Base-by-base conservation (phyloP, 1,140 invertebrate species). In the Penaeus japonicus region DNA sequence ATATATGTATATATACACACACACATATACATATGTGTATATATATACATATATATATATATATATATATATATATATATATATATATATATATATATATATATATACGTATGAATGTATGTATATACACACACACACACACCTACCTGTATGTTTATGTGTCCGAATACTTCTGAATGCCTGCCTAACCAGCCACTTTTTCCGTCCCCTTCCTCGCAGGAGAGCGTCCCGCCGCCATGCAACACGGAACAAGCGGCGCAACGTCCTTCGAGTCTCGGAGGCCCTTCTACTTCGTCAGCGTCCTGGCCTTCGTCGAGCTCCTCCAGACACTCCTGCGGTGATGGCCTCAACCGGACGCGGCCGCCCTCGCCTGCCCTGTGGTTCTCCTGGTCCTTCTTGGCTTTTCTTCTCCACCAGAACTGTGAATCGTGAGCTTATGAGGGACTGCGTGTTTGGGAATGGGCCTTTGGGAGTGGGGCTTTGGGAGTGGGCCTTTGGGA, bases 201-300 rank as follows among this genome's bases (percentile, higher is more conserved):
- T 15, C 3, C 4, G 39, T 4, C 39, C 12, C 39, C 12, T 4
- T 39, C 4, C 39, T 24, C 30, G 39, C 85, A 87, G 85, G 85
- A 62, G 85, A 87, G 59, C 77, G 85, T 10, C 85, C 85, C 17
- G 85, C 85, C 54, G 85, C 85, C 62, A 87, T 87, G 85, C 85
- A 87, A 27, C 85, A 87, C 78, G 85, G 85, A 20, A 80, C 85
- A 22, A 87, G 77, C 85, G 39, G 17, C 30, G 12, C 32, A 35
- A 12, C 82, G 35, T n/a, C 35, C 53, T 53, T 35, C 39, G 7
- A n/a, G 27, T 47, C 22, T n/a, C 54, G 47, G 47, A 47, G 47
- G 47, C 10, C 10, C 47, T 15, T 24, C 62, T 35, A 20, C 18
- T 30, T 84, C 82, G 32, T 84, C 62, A 32, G 39, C 82, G 32